phyloP scores from a whole-genome alignment of 2,888 invertebrate species.

The Hedya salicella region DNA sequence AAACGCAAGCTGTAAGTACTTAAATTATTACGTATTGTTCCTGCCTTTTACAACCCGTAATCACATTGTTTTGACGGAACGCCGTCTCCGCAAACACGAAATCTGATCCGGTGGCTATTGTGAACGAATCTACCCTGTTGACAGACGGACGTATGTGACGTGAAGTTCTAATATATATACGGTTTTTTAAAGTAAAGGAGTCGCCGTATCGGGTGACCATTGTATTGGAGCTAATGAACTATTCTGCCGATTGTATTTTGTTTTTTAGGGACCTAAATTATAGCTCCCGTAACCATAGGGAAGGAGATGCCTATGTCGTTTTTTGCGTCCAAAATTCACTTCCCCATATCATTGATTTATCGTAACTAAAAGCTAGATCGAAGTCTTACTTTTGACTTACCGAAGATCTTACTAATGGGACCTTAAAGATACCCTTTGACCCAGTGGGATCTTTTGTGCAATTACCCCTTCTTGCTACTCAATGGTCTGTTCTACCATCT shows the following conservation, averaged over 20 bases:
- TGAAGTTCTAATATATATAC: neutral
- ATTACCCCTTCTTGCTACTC: no score
- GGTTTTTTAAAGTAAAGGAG: neutral
- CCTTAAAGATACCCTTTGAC: no score
- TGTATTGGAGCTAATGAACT: constrained; percentile 6
- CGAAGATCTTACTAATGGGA: no score
- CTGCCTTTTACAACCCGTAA: neutral
- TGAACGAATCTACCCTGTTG: neutral
- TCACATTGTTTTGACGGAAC: constrained; percentile 12
- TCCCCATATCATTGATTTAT: no score
- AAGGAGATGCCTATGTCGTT: no score
- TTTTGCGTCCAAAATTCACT: no score
- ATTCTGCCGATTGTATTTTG: neutral
- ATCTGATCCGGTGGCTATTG: constrained; percentile 11
- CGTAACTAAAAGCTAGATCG: no score
- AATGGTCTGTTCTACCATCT: no score
- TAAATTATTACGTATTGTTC: neutral
- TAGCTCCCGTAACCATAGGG: no score
- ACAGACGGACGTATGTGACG: neutral
- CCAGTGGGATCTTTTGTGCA: no score
- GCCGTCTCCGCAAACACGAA: constrained; percentile 3
- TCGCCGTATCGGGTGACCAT: constrained; percentile 14
- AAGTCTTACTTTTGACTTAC: no score
- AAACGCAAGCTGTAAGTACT: neutral
- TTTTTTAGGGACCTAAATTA: neutral